phyloP scores from a whole-genome alignment of 1,140 invertebrate genomes.

The Lethrus apterus region DNA sequence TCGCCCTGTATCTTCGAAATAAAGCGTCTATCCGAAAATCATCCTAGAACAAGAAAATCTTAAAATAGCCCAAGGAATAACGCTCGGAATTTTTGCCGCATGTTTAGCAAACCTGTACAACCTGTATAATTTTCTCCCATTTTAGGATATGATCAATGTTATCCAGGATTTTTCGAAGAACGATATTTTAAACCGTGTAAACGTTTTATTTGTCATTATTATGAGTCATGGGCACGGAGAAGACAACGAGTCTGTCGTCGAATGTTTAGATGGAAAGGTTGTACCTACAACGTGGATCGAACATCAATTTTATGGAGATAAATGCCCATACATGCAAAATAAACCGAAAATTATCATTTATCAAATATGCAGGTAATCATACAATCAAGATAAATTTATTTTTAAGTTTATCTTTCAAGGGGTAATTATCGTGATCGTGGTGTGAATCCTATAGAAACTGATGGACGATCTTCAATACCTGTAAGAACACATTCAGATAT shows the following conservation, averaged over 20 bases:
- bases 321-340: slow-evolving; percentile 49
- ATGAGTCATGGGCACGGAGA: neutral
- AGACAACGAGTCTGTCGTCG: slow-evolving; percentile 1
- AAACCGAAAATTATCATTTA: slow-evolving; percentile 77
- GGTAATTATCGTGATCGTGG: neutral
- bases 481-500: slow-evolving; percentile 16
- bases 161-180: neutral
- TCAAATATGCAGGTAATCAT: slow-evolving; percentile 58
- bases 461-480: neutral
- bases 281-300: slow-evolving; percentile 5
- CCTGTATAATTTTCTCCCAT: no score
- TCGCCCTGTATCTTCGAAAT: no score
- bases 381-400: neutral
- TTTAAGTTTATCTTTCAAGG: slow-evolving; percentile 2
- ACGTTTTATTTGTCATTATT: neutral
- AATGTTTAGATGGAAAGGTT: slow-evolving; percentile 1
- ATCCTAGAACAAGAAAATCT: no score
- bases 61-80: no score
- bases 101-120: no score
- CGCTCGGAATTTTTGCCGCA: no score
- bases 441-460: neutral
- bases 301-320: slow-evolving; percentile 49
- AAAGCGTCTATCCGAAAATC: no score
- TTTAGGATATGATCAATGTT: neutral
- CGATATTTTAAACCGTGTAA: neutral